A percentile compares a stretch with the other conserved stretches of the same genome.
Evolutionary conservation across 2,113 vertebrate species (phyloP).

Genomic region (Pavo muticus): DNA sequence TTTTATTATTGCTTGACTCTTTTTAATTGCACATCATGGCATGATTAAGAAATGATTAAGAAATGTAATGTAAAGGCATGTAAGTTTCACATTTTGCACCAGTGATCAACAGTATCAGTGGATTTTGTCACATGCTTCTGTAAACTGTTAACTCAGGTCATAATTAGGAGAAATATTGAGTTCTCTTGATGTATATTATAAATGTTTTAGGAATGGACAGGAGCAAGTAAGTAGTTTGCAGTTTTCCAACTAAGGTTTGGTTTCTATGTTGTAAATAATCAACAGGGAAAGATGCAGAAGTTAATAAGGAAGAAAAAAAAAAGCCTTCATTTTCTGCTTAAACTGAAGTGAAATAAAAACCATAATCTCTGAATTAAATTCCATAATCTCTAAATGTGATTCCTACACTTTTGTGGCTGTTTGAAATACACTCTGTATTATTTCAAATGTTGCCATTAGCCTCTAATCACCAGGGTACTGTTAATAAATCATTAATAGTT

Average conservation of each 20-base stretch:
- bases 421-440: not conserved
- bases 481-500: slow-evolving; percentile 23
- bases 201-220: not conserved
- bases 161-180: slow-evolving; percentile 53
- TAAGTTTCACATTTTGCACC: slow-evolving; percentile 62
- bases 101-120: slow-evolving; percentile 63
- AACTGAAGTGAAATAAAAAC: not conserved
- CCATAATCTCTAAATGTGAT: not conserved
- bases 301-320: not conserved
- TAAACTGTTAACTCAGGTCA: slow-evolving; percentile 42
- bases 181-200: slow-evolving; percentile 8
- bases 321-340: not conserved
- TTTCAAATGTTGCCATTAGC: not conserved
- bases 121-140: slow-evolving; percentile 42
- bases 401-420: not conserved
- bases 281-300: not conserved
- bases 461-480: not conserved
- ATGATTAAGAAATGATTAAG: slow-evolving; percentile 19
- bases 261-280: not conserved
- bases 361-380: not conserved
- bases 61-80: slow-evolving; percentile 32
- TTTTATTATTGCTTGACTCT: slow-evolving; percentile 75
- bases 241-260: not conserved
- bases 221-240: not conserved
- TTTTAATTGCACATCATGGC: slow-evolving; percentile 68